phyloP scores from a whole-genome alignment of 1,140 invertebrate species.

The Cyclina sinensis region DNA sequence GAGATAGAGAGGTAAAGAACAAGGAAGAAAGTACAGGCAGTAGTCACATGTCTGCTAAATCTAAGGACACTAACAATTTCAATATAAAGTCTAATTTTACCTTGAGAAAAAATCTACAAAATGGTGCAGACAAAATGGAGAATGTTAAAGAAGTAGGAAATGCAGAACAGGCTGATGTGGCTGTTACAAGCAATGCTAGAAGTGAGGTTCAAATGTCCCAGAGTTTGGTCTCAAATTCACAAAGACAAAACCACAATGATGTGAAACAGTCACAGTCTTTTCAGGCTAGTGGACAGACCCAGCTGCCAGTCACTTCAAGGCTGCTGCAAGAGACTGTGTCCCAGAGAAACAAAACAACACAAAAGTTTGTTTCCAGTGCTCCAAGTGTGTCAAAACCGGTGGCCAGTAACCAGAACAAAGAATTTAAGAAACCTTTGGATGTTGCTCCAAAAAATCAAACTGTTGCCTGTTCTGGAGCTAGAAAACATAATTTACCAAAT shows the following conservation, averaged over 20 bases:
- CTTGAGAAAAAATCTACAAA: background rate
- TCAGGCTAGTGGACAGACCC: background rate
- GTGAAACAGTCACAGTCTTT: slow-evolving; percentile 1
- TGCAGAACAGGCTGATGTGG: background rate
- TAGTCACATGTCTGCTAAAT: background rate
- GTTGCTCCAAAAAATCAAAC: slow-evolving; percentile 7
- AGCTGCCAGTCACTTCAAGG: slow-evolving; percentile 9
- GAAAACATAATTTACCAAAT: slow-evolving; percentile 18
- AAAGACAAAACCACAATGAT: background rate
- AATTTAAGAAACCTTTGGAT: slow-evolving; percentile 63
- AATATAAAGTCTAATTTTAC: background rate
- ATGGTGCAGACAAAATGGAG: background rate
- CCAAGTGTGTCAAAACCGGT: background rate
- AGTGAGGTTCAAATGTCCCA: background rate
- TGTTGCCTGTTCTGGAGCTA: background rate
- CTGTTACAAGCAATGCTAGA: background rate
- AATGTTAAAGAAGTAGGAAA: background rate
- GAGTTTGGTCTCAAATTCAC: background rate
- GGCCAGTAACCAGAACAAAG: background rate
- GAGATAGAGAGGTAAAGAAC: background rate
- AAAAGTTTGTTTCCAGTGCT: slow-evolving; percentile 56
- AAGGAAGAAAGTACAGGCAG: background rate
- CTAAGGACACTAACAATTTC: background rate
- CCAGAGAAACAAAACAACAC: slow-evolving; percentile 58
- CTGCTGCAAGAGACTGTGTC: slow-evolving; percentile 59